A percentile compares a stretch with the other conserved stretches of the same genome.
These are phyloP conservation scores for Chelidonichthys spinosus DNA, from an alignment of 2,797 vertebrate genomes.

Conservation along the genomic window DNA sequence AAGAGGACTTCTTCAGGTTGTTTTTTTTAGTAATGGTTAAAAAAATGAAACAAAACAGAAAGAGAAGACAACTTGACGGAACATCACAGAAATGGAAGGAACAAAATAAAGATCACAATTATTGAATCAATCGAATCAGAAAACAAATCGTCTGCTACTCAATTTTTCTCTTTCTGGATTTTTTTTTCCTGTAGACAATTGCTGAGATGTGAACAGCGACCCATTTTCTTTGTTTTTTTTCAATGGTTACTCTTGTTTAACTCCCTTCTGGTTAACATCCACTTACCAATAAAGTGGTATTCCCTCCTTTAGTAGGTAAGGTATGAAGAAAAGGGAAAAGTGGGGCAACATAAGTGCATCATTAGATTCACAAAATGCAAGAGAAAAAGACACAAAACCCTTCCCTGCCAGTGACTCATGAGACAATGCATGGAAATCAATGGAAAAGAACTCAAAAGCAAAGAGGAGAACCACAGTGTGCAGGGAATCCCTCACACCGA, in stretches of 20 bases:
- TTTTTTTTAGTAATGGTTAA: conserved; percentile 81
- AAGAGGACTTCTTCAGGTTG: conserved; percentile 83
- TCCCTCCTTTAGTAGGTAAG: conserved; percentile 99
- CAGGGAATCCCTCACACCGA: conserved; percentile 77
- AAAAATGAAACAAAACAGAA: conserved; percentile 83
- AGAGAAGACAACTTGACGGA: conserved; percentile 91
- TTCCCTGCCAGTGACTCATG: conserved; percentile 90
- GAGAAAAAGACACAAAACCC: conserved; percentile 99
- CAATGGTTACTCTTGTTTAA: conserved; percentile 92
- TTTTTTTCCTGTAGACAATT: conserved; percentile 95
- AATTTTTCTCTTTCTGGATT: conserved; percentile 91
- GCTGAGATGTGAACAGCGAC: conserved; percentile 97
- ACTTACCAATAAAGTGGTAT: conserved; percentile 99
- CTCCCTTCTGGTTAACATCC: conserved; percentile 99
- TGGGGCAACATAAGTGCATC: conserved; percentile 99
- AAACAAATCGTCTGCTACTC: conserved; percentile 92
- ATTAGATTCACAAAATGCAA: conserved; percentile 99
- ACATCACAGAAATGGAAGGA: conserved; percentile 97
- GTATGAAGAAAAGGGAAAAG: conserved; percentile 99
- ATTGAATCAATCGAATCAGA: conserved; percentile 96
- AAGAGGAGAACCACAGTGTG: conserved; percentile 81
- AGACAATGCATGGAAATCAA: conserved; percentile 88
- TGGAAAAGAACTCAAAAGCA: conserved; percentile 81
- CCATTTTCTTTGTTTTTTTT: conserved; percentile 92
- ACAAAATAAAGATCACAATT: conserved; percentile 97